Conservation (phyloP, 2,797 vertebrate genomes). For the Arremon brunneinucha region DNA sequence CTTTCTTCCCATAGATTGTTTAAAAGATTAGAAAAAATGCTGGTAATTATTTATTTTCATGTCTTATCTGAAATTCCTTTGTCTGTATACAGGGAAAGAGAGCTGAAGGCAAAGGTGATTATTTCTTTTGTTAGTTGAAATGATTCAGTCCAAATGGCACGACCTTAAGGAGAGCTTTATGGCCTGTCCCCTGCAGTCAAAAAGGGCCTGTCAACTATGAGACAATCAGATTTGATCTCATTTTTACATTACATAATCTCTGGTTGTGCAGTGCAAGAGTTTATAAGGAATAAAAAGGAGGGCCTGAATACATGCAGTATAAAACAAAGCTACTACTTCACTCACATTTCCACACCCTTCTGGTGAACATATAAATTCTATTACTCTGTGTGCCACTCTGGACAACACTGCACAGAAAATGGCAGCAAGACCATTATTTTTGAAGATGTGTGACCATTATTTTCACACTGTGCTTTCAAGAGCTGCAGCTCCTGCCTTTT, state of each 20-base stretch:
- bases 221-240: not conserved
- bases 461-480: conserved; percentile 15
- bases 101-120: not conserved
- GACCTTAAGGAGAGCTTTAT: not conserved
- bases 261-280: not conserved
- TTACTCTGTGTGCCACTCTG: not conserved
- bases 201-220: not conserved
- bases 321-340: not conserved
- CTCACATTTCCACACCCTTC: not conserved
- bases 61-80: not conserved
- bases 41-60: not conserved
- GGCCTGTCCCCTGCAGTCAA: not conserved
- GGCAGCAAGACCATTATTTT: not conserved
- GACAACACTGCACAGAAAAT: not conserved
- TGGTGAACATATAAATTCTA: not conserved
- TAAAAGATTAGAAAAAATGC: not conserved
- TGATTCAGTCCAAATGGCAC: not conserved
- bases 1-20: not conserved
- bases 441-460: not conserved
- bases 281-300: not conserved
- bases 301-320: not conserved
- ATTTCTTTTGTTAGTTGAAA: not conserved
- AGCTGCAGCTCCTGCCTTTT: not conserved
- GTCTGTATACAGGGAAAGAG: not conserved
- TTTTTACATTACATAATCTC: conserved; percentile 2